phyloP scores from a whole-genome alignment of 2,113 vertebrate species.

The Mormyrus lacerda region DNA sequence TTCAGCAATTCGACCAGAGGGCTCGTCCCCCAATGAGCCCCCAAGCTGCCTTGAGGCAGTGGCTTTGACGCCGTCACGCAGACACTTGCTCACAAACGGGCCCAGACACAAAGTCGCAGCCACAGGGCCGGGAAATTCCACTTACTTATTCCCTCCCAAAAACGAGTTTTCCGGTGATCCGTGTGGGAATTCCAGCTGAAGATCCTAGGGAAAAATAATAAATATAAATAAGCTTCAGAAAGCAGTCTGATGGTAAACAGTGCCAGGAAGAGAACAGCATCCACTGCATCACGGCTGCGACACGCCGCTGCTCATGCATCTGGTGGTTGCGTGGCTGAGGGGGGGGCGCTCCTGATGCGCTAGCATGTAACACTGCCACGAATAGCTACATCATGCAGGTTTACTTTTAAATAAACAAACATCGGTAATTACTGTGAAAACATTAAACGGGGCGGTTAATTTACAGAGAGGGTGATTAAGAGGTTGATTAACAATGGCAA shows the following conservation, averaged over 20 bases:
- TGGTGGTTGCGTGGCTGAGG: background rate
- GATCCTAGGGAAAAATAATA: conserved; percentile 59
- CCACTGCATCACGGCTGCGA: background rate
- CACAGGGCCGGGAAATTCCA: conserved; percentile 22
- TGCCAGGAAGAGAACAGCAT: background rate
- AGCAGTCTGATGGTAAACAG: background rate
- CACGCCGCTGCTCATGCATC: background rate
- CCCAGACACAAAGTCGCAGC: background rate
- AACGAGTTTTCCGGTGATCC: conserved; percentile 74
- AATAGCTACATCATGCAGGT: background rate
- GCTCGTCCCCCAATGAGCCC: background rate
- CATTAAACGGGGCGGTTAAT: background rate
- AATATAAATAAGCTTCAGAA: background rate
- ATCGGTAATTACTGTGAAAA: background rate
- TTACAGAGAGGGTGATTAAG: background rate
- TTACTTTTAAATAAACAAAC: background rate
- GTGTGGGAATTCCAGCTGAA: conserved; percentile 83
- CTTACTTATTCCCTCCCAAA: conserved; percentile 91
- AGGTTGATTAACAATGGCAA: background rate
- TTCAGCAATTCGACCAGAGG: background rate
- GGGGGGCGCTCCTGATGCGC: background rate
- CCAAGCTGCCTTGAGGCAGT: background rate
- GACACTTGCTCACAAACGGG: background rate
- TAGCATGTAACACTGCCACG: background rate
- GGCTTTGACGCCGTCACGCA: background rate